phyloP scores from a whole-genome alignment of 2,888 invertebrate species.

The Anorthoa munda region DNA sequence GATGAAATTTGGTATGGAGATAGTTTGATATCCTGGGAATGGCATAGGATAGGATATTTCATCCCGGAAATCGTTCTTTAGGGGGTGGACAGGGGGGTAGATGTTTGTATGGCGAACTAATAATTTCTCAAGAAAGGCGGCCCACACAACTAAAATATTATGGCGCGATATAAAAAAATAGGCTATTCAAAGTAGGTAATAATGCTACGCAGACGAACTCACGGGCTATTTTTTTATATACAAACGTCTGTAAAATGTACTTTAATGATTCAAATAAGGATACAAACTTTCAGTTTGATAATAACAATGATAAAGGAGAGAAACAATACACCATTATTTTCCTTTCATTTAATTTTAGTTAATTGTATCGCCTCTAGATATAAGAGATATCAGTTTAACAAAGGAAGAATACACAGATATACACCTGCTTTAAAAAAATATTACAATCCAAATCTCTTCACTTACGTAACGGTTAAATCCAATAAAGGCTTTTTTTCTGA shows the following conservation, averaged over 20 bases:
- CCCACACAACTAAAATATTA: too few species aligned
- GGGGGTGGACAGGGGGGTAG: too few species aligned
- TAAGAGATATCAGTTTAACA: slow-evolving; percentile 38
- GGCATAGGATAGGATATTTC: too few species aligned
- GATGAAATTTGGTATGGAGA: too few species aligned
- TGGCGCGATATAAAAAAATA: too few species aligned
- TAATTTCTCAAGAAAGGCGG: too few species aligned
- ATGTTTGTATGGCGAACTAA: too few species aligned
- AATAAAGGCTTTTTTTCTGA: slow-evolving; percentile 30
- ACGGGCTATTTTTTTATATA: too few species aligned
- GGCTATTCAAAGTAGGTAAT: too few species aligned
- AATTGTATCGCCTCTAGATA: slow-evolving; percentile 29
- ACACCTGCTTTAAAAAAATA: slow-evolving; percentile 27
- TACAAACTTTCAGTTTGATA: not conserved
- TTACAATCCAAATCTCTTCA: slow-evolving; percentile 10
- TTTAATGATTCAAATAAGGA: not conserved
- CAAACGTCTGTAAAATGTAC: not conserved
- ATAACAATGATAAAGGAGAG: not conserved
- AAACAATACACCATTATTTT: slow-evolving; percentile 22
- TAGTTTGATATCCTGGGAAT: too few species aligned
- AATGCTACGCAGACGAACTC: too few species aligned
- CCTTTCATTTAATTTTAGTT: slow-evolving; percentile 30
- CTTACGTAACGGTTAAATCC: slow-evolving; percentile 44
- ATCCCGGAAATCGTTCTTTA: too few species aligned
- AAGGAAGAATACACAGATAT: slow-evolving; percentile 28